Conservation (phyloP, 2,888 invertebrate species). For the Colostygia pectinataria region DNA sequence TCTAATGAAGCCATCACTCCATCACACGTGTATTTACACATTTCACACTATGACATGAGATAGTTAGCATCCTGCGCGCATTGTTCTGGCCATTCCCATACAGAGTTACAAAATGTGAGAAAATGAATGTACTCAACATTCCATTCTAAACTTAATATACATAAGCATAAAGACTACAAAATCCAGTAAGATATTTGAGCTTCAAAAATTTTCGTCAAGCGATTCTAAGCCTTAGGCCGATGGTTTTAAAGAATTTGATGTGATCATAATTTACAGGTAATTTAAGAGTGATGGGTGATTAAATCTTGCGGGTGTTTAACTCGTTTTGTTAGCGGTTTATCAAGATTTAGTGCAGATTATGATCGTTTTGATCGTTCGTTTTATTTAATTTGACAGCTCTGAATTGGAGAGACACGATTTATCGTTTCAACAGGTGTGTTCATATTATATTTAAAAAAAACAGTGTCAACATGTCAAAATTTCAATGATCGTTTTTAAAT, state of each 20-base stretch:
- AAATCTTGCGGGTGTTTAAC: conserved; percentile 24
- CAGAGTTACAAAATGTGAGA: conserved; percentile 40
- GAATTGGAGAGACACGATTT: background rate
- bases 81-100: conserved; percentile 44
- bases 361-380: background rate
- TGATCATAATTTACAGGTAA: conserved; percentile 21
- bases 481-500: too few relatives aligned
- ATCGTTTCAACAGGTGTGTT: conserved; percentile 1
- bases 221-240: conserved; percentile 31
- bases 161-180: background rate
- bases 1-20: conserved; percentile 28
- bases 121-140: conserved; percentile 11
- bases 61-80: conserved; percentile 31
- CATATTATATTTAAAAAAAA: too few relatives aligned
- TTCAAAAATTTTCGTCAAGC: conserved; percentile 16
- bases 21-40: conserved; percentile 23
- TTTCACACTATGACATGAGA: conserved; percentile 32
- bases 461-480: too few relatives aligned
- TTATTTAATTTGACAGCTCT: conserved; percentile 11
- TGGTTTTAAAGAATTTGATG: conserved; percentile 21
- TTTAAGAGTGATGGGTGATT: conserved; percentile 27
- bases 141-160: conserved; percentile 8
- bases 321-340: conserved; percentile 31
- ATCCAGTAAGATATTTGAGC: background rate
- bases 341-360: conserved; percentile 18